phyloP scores from a whole-genome alignment of 2,797 vertebrate genomes.

The Onychomys leucogaster region DNA sequence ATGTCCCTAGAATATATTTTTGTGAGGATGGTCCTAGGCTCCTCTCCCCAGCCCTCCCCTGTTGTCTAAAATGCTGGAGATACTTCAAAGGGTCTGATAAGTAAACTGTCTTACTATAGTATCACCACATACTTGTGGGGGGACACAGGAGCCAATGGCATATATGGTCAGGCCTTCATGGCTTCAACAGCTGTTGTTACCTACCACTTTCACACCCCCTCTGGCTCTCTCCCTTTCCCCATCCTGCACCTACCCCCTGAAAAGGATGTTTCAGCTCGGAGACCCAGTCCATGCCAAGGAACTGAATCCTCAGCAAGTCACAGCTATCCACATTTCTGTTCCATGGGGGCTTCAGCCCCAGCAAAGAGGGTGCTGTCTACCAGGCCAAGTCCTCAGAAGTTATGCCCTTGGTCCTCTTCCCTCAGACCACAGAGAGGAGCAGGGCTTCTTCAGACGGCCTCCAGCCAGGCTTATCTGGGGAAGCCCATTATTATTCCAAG shows the following conservation, averaged over 20 bases:
- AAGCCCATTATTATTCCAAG: neutral
- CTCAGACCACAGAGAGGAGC: constrained; percentile 96
- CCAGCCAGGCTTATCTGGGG: constrained; percentile 73
- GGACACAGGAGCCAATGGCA: neutral
- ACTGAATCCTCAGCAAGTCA: neutral
- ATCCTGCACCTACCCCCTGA: neutral
- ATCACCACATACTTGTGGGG: constrained; percentile 94
- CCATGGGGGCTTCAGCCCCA: neutral
- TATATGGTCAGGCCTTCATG: rapidly evolving
- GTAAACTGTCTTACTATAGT: constrained; percentile 97
- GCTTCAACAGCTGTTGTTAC: neutral
- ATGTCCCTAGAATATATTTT: neutral
- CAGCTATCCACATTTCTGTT: neutral
- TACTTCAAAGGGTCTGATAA: constrained; percentile 90
- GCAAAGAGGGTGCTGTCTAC: constrained; percentile 81
- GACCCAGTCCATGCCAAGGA: neutral
- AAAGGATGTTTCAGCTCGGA: neutral
- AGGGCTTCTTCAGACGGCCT: constrained; percentile 92
- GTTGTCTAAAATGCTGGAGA: neutral
- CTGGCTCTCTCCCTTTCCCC: neutral
- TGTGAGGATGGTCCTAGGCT: neutral
- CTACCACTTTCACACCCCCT: neutral
- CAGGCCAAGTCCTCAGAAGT: constrained; percentile 96
- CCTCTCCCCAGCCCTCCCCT: neutral
- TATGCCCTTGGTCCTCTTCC: constrained; percentile 99